phyloP scores from a whole-genome alignment of 2,113 vertebrate genomes.

The Elaphurus davidianus region DNA sequence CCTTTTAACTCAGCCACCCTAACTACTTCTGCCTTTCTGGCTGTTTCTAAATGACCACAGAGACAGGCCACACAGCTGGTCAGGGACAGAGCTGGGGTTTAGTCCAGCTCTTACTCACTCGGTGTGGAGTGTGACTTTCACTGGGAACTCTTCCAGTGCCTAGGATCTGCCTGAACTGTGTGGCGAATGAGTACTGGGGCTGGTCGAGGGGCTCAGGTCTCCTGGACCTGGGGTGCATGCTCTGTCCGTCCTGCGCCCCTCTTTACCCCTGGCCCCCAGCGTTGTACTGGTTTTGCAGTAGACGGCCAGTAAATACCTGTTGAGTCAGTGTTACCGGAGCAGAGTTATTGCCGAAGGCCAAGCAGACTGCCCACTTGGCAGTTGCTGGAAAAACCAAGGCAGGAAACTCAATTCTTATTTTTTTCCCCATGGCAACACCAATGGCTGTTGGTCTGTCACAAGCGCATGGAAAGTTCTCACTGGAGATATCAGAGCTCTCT shows the following conservation, averaged over 20 bases:
- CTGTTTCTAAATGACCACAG: not conserved
- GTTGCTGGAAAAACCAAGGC: not conserved
- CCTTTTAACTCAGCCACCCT: too few relatives aligned
- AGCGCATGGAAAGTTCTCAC: constrained; percentile 19
- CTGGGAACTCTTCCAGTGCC: not conserved
- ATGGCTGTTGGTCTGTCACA: not conserved
- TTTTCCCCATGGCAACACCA: not conserved
- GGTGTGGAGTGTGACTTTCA: not conserved
- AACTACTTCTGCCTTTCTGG: not conserved
- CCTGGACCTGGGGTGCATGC: not conserved
- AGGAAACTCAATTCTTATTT: not conserved
- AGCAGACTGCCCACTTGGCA: not conserved
- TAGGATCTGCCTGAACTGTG: not conserved
- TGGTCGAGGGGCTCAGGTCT: not conserved
- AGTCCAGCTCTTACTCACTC: not conserved
- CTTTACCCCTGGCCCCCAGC: not conserved
- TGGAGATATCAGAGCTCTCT: constrained; percentile 31
- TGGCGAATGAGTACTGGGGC: not conserved
- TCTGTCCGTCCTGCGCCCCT: not conserved
- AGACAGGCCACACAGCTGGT: not conserved
- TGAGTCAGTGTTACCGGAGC: not conserved
- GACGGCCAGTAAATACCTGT: not conserved
- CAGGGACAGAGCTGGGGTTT: not conserved
- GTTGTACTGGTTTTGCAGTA: not conserved
- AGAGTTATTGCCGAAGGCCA: not conserved